Evolutionary conservation across 2,888 invertebrate species (phyloP).

Genomic region (Laspeyria flexula): DNA sequence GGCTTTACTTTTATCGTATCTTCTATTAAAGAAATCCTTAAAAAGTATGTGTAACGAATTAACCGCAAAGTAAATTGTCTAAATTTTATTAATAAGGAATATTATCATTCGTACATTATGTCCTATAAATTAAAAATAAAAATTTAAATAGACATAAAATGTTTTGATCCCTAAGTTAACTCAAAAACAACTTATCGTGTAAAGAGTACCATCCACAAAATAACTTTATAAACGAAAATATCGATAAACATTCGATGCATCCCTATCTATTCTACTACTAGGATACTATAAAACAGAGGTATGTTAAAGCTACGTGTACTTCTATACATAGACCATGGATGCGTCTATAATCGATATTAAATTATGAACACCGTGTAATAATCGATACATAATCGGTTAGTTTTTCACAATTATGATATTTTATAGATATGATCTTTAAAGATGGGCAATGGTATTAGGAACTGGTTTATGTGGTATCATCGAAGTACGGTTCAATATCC

Average conservation of each 20-base stretch:
- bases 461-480: slow-evolving; percentile 31
- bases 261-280: slow-evolving; percentile 23
- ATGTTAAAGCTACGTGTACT: slow-evolving; percentile 36
- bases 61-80: too few species aligned
- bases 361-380: slow-evolving; percentile 48
- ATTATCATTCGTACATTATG: too few species aligned
- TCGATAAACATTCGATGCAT: slow-evolving; percentile 24
- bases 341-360: slow-evolving; percentile 44
- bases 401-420: slow-evolving; percentile 35
- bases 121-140: too few species aligned
- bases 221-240: too few species aligned
- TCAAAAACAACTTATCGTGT: too few species aligned
- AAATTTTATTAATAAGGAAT: too few species aligned
- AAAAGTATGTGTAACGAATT: too few species aligned
- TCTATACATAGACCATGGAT: slow-evolving; percentile 42
- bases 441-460: slow-evolving; percentile 20
- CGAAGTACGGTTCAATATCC: slow-evolving; percentile 20
- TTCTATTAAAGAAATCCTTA: too few species aligned
- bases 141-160: too few species aligned
- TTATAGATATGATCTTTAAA: slow-evolving; percentile 37
- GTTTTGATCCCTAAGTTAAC: too few species aligned
- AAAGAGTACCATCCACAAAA: too few species aligned
- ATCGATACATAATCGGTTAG: slow-evolving; percentile 36
- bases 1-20: too few species aligned
- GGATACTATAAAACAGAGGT: slow-evolving; percentile 47